Evolutionary conservation across 2,113 vertebrate genomes (phyloP).

Genomic region (Corynorhinus townsendii): DNA sequence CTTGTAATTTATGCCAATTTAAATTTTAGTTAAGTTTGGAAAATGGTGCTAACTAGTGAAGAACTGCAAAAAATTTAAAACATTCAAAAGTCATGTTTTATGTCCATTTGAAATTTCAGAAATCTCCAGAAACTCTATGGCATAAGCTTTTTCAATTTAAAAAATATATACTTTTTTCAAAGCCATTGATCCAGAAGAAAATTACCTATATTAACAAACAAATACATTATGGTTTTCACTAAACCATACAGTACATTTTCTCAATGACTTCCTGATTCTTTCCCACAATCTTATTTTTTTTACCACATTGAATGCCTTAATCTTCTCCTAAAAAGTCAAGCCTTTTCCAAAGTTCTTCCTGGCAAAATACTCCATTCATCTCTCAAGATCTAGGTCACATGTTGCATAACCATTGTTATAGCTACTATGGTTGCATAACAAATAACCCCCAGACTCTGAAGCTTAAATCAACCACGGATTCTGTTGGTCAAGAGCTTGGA

Average conservation of each 20-base stretch:
- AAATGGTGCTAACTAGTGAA: neutral
- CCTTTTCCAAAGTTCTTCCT: neutral
- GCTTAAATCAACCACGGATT: neutral
- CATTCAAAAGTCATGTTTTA: neutral
- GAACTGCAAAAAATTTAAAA: conserved; percentile 12
- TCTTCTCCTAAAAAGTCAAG: neutral
- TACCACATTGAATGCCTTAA: neutral
- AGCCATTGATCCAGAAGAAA: neutral
- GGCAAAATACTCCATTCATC: neutral
- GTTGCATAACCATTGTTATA: neutral
- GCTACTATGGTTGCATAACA: neutral
- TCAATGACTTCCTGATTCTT: neutral
- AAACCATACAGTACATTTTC: neutral
- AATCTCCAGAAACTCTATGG: neutral
- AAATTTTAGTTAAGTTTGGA: neutral
- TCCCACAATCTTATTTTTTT: neutral
- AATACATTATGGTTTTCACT: neutral
- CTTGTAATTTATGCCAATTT: neutral
- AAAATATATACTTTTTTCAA: neutral
- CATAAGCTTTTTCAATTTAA: neutral
- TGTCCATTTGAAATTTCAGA: neutral
- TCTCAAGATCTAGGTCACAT: neutral
- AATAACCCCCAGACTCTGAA: neutral
- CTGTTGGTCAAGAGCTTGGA: neutral
- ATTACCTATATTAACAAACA: neutral